Evolutionary conservation across 2,113 vertebrate species (phyloP).

Genomic region (Onychostruthus taczanowskii): DNA sequence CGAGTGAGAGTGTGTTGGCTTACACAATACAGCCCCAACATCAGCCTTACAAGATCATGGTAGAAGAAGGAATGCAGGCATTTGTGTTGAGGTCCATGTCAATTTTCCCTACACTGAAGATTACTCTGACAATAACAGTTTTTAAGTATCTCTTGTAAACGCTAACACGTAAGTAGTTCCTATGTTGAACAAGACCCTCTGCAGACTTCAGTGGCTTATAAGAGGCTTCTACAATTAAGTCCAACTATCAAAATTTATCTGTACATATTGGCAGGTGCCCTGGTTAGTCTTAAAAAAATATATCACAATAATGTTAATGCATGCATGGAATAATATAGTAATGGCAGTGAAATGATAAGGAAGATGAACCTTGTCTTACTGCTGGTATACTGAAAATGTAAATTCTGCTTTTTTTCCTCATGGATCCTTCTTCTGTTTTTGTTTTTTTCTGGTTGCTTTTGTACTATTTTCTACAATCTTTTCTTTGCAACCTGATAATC

Average conservation of each 20-base stretch:
- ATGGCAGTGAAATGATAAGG: neutral
- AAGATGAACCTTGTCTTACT: neutral
- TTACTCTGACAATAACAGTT: neutral
- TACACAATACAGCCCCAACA: neutral
- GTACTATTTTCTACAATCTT: neutral
- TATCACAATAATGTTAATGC: neutral
- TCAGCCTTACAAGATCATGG: neutral
- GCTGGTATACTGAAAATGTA: neutral
- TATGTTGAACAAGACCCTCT: neutral
- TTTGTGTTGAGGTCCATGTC: neutral
- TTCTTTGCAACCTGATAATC: neutral
- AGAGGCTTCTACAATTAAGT: neutral
- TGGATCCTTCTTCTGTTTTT: neutral
- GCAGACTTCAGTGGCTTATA: neutral
- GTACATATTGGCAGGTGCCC: accelerated
- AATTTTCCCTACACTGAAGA: neutral
- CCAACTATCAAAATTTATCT: neutral
- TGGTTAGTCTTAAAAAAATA: neutral
- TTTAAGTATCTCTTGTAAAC: neutral
- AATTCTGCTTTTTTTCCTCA: neutral
- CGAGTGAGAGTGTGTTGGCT: neutral
- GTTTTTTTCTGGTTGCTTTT: neutral
- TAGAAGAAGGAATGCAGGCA: neutral
- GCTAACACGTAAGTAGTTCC: neutral
- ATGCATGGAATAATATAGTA: neutral